A percentile compares a stretch with the other conserved stretches of the same genome.
These are phyloP conservation scores for Micromussa lordhowensis DNA, from an alignment of 92 coral and sea anemone species.

Conservation along the genomic window DNA sequence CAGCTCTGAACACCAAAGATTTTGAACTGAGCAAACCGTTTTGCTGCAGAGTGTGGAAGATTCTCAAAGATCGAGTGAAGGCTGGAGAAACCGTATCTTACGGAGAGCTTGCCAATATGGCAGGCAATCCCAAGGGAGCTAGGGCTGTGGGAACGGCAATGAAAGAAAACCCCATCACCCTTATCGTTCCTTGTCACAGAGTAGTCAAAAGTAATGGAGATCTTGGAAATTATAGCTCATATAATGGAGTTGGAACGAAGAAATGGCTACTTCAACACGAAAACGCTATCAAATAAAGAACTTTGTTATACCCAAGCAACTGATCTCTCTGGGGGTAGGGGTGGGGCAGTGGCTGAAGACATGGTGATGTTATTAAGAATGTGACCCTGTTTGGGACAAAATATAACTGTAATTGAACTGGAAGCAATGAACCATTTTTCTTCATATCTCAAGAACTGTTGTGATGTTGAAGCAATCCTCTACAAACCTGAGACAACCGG, in stretches of 20 bases:
- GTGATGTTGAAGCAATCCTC: too few relatives aligned
- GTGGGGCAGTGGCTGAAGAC: not conserved
- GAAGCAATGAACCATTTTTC: too few relatives aligned
- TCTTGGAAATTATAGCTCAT: constrained; percentile 88
- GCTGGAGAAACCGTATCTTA: constrained; percentile 88
- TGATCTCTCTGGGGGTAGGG: not conserved
- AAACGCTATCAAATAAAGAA: constrained; percentile 44
- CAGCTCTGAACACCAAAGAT: constrained; percentile 69
- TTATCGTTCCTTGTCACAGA: constrained; percentile 97
- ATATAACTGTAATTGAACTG: too few relatives aligned
- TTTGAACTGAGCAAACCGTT: constrained; percentile 72
- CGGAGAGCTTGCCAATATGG: constrained; percentile 93
- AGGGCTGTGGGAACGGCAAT: constrained; percentile 99
- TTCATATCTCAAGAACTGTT: too few relatives aligned
- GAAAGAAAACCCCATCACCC: constrained; percentile 93
- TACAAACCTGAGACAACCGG: too few relatives aligned
- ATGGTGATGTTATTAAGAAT: not conserved
- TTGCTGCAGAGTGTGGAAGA: constrained; percentile 88
- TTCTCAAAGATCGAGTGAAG: constrained; percentile 70
- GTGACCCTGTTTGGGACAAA: too few relatives aligned
- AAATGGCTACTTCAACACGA: constrained; percentile 93
- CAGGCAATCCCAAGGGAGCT: constrained; percentile 87
- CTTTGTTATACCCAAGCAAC: not conserved
- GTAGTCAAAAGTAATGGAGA: constrained; percentile 80
- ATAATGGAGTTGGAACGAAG: constrained; percentile 86